Conservation (phyloP, 2,113 vertebrate species). For the Channa maculata region DNA sequence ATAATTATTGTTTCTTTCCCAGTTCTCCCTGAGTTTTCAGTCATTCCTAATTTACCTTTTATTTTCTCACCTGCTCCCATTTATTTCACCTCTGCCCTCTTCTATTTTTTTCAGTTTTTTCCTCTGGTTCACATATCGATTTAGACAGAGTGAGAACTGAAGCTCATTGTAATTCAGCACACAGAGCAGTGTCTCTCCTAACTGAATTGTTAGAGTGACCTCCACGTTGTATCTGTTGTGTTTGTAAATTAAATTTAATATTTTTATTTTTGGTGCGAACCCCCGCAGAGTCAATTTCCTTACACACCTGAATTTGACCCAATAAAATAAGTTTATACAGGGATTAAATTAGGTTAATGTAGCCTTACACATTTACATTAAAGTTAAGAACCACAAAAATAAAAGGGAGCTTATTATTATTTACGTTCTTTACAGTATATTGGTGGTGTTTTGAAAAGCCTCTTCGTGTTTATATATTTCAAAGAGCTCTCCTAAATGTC, state of each 20-base stretch:
- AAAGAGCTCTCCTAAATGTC: slow-evolving; percentile 17
- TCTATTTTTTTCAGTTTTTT: slow-evolving; percentile 17
- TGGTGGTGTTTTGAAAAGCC: neutral
- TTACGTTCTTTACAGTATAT: neutral
- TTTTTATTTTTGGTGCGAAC: neutral
- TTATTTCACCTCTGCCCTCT: neutral
- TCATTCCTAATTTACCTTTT: slow-evolving; percentile 3
- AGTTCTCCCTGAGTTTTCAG: neutral
- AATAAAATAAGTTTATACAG: no score
- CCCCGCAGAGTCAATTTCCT: neutral
- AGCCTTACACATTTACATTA: neutral
- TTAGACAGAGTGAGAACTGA: slow-evolving; percentile 18
- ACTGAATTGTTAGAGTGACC: slow-evolving; percentile 29
- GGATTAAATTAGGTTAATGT: neutral
- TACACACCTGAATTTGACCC: no score
- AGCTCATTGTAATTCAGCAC: slow-evolving; percentile 54
- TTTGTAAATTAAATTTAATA: neutral
- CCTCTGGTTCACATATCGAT: slow-evolving; percentile 24
- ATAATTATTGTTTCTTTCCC: neutral
- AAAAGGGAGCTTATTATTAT: no score
- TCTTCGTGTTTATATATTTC: neutral
- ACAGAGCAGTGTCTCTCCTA: slow-evolving; percentile 16
- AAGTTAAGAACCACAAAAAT: neutral
- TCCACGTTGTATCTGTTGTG: neutral
- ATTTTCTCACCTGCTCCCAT: neutral